phyloP scores from a whole-genome alignment of 2,113 vertebrate species.

The Ursus arctos region DNA sequence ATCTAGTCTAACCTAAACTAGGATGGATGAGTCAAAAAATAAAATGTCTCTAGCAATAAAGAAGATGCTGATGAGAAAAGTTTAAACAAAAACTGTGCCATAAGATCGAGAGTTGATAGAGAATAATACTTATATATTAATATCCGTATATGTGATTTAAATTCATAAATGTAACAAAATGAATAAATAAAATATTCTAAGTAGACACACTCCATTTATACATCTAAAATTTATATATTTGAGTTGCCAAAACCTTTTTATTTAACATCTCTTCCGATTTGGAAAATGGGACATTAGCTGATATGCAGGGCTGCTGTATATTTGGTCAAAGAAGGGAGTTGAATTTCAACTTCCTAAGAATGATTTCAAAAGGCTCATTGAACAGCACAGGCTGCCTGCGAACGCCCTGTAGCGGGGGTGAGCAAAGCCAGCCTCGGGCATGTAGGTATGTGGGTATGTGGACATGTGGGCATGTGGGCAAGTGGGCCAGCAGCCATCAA shows the following conservation, averaged over 20 bases:
- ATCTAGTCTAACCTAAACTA: neutral
- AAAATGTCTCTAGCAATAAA: neutral
- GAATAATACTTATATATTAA: neutral
- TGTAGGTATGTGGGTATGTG: neutral
- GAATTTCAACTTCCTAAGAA: neutral
- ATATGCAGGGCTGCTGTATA: neutral
- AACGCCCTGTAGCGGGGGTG: too few relatives aligned
- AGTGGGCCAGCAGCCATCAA: rapidly evolving
- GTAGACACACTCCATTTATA: neutral
- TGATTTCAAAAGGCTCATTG: neutral
- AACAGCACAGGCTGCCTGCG: neutral
- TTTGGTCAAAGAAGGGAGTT: neutral
- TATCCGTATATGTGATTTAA: neutral
- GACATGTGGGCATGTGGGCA: neutral
- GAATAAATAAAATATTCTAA: neutral
- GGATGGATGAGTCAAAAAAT: neutral
- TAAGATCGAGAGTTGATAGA: neutral
- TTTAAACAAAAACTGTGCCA: neutral
- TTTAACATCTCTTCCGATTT: neutral
- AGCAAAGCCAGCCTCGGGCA: neutral
- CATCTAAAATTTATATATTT: neutral
- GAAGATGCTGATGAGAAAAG: neutral
- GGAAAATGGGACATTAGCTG: neutral
- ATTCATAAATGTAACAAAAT: neutral
- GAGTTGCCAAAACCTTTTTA: neutral